phyloP scores from a whole-genome alignment of 2,113 vertebrate species.

The Triplophysa tibetana region DNA sequence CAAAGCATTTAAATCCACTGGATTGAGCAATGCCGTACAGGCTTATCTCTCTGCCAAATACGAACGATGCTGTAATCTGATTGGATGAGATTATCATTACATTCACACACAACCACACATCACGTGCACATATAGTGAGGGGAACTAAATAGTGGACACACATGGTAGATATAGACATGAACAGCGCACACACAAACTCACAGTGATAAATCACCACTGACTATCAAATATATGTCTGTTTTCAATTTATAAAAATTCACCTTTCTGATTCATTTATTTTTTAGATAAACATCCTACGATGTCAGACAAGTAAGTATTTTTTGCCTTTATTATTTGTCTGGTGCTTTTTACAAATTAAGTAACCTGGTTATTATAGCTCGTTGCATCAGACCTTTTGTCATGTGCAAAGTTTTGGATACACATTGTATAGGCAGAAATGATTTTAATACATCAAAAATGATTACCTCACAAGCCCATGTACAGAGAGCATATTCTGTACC shows the following conservation, averaged over 20 bases:
- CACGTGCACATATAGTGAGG: not conserved
- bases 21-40: not conserved
- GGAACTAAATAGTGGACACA: not conserved
- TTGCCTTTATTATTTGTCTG: not conserved
- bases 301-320: constrained; percentile 49
- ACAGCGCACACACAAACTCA: not conserved
- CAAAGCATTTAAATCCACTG: not conserved
- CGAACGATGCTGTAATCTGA: constrained; percentile 61
- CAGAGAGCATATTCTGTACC: not conserved
- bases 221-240: too few species aligned
- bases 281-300: constrained; percentile 8
- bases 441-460: not conserved
- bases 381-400: too few species aligned
- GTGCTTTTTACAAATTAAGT: not conserved
- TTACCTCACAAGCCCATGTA: too few species aligned
- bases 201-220: not conserved
- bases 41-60: constrained; percentile 10
- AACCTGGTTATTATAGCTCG: too few species aligned
- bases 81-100: constrained; percentile 54
- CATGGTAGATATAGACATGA: not conserved
- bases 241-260: not conserved
- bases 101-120: not conserved
- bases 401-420: too few species aligned
- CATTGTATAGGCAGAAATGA: not conserved
- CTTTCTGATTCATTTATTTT: constrained; percentile 3